phyloP scores from a whole-genome alignment of 2,797 vertebrate species.

The Fringilla coelebs region DNA sequence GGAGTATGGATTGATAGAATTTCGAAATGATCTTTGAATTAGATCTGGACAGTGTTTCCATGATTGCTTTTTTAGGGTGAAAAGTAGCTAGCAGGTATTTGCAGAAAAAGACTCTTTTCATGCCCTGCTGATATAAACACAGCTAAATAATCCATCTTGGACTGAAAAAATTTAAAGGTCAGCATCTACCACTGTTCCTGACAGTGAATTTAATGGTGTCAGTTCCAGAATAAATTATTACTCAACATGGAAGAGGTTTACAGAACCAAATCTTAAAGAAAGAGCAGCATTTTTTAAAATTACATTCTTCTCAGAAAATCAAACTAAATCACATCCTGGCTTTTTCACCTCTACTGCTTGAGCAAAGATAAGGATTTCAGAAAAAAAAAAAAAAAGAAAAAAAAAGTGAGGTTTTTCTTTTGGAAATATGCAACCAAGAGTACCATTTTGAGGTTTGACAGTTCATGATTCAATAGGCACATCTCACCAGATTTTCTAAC shows the following conservation, averaged over 20 bases:
- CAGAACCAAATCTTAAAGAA: background rate
- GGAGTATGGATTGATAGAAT: background rate
- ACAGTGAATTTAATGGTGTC: background rate
- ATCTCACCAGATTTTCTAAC: background rate
- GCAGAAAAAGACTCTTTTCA: background rate
- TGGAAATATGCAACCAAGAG: background rate
- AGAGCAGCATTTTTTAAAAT: background rate
- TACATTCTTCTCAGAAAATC: background rate
- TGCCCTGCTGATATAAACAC: background rate
- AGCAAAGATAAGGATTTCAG: background rate
- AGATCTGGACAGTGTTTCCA: background rate
- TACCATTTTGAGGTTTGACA: background rate
- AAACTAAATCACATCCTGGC: background rate
- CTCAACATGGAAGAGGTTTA: background rate
- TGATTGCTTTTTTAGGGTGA: background rate
- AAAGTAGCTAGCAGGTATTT: background rate
- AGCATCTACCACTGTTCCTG: background rate
- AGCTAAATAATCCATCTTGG: background rate
- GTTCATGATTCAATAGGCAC: background rate
- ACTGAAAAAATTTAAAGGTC: background rate
- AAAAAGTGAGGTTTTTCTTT: background rate
- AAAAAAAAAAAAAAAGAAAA: background rate
- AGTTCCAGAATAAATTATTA: background rate
- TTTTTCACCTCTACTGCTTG: background rate
- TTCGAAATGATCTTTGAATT: background rate